Conservation (phyloP, 2,113 vertebrate species). For the Prolemur simus region DNA sequence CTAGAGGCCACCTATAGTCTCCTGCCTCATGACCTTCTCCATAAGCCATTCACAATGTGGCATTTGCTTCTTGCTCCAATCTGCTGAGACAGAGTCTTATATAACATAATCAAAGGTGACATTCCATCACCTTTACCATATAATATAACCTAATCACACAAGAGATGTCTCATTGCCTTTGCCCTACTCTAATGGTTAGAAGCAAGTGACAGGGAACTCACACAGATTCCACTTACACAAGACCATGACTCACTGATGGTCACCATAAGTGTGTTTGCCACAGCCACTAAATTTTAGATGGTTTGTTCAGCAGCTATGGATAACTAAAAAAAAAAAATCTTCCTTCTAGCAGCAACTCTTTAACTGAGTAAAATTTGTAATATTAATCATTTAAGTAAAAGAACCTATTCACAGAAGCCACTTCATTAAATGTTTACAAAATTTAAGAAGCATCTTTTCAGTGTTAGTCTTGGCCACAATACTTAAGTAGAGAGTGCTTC, state of each 20-base stretch:
- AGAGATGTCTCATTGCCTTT: neutral
- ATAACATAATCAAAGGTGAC: neutral
- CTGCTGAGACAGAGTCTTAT: neutral
- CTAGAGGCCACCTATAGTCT: neutral
- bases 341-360: neutral
- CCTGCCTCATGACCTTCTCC: neutral
- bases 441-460: neutral
- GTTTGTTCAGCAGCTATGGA: neutral
- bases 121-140: neutral
- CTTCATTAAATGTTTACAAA: neutral
- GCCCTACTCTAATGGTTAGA: neutral
- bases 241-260: neutral
- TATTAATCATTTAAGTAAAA: constrained; percentile 23
- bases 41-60: neutral
- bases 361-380: neutral
- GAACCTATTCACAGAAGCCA: neutral
- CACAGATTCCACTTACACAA: neutral
- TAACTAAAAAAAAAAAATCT: neutral
- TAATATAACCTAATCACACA: neutral
- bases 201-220: neutral
- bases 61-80: neutral
- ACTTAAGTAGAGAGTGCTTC: neutral
- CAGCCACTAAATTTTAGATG: neutral
- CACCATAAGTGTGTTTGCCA: neutral
- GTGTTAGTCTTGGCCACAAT: neutral